phyloP scores from a whole-genome alignment of 35 echinoderm and acorn worm species.

The Ophioderma brevispina region DNA sequence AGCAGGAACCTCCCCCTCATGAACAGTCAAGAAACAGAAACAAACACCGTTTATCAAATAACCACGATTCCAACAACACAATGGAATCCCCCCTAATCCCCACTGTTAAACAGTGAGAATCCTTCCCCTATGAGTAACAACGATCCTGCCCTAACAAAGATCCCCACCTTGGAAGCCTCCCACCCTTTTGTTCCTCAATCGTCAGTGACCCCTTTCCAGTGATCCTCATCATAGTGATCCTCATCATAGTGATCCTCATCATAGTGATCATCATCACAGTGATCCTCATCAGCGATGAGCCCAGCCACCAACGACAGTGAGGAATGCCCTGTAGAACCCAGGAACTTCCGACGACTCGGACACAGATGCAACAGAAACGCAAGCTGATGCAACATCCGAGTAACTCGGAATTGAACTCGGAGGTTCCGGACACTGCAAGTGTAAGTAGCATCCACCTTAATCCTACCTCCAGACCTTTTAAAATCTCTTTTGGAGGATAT shows the following conservation, averaged over 20 bases:
- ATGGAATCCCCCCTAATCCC: neutral
- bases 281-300: no score
- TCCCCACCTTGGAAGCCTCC: neutral
- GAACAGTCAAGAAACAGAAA: neutral
- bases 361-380: conserved; percentile 13
- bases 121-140: neutral
- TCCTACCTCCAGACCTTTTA: no score
- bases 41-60: no score
- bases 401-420: conserved; percentile 7
- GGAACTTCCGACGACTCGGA: conserved; percentile 69
- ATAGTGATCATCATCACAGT: no score
- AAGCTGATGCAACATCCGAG: neutral
- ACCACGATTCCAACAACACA: neutral
- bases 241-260: no score
- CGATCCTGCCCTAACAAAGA: neutral
- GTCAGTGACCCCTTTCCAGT: no score
- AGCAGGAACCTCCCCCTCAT: neutral
- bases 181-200: no score
- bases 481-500: no score
- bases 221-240: no score
- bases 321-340: no score
- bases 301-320: no score
- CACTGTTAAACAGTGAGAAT: neutral
- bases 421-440: conserved; percentile 32
- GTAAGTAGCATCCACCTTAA: no score